Conservation (phyloP, 2,113 vertebrate genomes). For the Sinocyclocheilus rhinocerous region DNA sequence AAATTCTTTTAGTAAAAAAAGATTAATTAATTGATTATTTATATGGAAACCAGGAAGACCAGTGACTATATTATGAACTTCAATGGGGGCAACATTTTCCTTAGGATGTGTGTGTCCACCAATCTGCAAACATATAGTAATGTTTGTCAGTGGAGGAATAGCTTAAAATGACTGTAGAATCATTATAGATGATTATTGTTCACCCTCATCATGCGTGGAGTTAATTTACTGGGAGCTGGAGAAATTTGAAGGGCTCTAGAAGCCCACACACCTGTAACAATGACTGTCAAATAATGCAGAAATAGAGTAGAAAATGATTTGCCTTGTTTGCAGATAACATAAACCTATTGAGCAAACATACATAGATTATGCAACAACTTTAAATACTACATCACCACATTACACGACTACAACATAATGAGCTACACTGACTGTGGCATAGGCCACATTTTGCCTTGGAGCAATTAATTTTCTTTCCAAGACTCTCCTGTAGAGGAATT, state of each 20-base stretch:
- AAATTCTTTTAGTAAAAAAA: too few relatives aligned
- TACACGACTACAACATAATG: not conserved
- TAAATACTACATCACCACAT: not conserved
- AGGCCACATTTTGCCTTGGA: not conserved
- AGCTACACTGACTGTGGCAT: not conserved
- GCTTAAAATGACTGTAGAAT: not conserved
- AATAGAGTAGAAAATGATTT: not conserved
- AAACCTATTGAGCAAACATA: not conserved
- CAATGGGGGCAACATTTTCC: too few relatives aligned
- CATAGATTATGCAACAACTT: not conserved
- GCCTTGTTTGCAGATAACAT: not conserved
- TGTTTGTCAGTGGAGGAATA: not conserved
- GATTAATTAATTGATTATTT: too few relatives aligned
- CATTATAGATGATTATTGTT: not conserved
- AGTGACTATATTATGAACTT: not conserved
- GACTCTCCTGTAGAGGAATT: not conserved
- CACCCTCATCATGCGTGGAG: not conserved
- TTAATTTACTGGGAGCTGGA: not conserved
- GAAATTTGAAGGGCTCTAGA: not conserved
- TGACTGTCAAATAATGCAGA: not conserved
- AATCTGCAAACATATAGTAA: not conserved
- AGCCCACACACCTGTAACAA: not conserved
- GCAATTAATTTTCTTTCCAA: not conserved
- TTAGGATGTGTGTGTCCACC: not conserved
- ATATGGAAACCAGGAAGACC: not conserved